phyloP scores from a whole-genome alignment of 2,888 invertebrate genomes.

The Mesochorus sp. region DNA sequence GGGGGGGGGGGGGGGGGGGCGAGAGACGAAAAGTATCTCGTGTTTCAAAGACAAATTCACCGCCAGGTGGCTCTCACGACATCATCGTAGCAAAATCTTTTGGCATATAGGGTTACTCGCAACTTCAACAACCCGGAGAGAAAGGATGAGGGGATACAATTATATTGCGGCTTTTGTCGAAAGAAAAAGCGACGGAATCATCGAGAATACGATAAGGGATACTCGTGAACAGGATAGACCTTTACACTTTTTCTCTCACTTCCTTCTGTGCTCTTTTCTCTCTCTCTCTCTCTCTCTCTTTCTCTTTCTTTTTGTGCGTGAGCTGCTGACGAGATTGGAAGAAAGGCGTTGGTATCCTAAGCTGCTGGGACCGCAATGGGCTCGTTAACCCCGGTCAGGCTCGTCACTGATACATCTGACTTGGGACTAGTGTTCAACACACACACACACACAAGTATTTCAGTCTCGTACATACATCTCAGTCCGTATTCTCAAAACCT shows the following conservation, averaged over 20 bases:
- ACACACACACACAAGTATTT: not conserved
- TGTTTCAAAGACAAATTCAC: slow-evolving; percentile 79
- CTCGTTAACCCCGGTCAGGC: slow-evolving; percentile 59
- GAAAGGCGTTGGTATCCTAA: slow-evolving; percentile 37
- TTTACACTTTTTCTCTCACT: slow-evolving; percentile 30
- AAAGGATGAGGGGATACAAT: slow-evolving; percentile 35
- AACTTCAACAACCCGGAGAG: slow-evolving; percentile 35
- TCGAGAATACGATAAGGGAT: slow-evolving; percentile 48
- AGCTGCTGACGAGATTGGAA: slow-evolving; percentile 17
- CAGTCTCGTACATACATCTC: not conserved
- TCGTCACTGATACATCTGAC: slow-evolving; percentile 49
- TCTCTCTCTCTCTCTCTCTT: not conserved
- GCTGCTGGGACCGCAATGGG: slow-evolving; percentile 48
- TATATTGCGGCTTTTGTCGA: slow-evolving; percentile 17
- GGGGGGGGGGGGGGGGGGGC: slow-evolving; percentile 11
- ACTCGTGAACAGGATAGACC: slow-evolving; percentile 10
- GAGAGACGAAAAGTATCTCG: slow-evolving; percentile 65
- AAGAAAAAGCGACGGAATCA: slow-evolving; percentile 29
- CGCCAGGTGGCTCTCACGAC: slow-evolving; percentile 78
- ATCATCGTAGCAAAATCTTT: slow-evolving; percentile 74
- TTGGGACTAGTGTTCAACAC: slow-evolving; percentile 13
- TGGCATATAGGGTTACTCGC: slow-evolving; percentile 79
- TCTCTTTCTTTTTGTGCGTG: not conserved
- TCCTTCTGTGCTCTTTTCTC: not conserved
- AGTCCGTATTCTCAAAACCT: not conserved